Evolutionary conservation across 2,888 invertebrate genomes (phyloP).

Genomic region (Allophyes oxyacanthae): DNA sequence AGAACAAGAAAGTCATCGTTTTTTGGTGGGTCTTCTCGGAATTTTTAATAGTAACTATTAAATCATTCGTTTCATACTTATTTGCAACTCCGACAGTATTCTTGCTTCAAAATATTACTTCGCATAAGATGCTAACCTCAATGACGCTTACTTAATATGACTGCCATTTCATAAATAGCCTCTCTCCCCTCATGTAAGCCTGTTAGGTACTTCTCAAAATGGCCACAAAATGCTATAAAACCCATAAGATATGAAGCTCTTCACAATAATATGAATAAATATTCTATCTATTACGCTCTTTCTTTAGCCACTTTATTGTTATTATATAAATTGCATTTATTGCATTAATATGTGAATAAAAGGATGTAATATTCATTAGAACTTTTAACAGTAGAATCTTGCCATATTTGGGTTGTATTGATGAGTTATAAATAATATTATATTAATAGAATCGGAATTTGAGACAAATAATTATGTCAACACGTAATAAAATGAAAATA

Average conservation of each 20-base stretch:
- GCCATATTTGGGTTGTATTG: no score
- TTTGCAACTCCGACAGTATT: slow-evolving; percentile 1
- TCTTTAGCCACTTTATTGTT: slow-evolving; percentile 15
- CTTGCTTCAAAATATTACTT: slow-evolving; percentile 1
- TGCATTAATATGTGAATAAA: not conserved
- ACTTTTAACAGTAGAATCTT: not conserved
- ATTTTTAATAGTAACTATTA: no score
- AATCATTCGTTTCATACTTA: not conserved
- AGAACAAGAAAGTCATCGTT: no score
- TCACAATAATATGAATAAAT: slow-evolving; percentile 15
- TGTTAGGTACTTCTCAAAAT: slow-evolving; percentile 25
- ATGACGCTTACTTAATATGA: slow-evolving; percentile 14
- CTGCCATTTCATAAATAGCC: slow-evolving; percentile 45
- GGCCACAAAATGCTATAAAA: slow-evolving; percentile 18
- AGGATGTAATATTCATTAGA: not conserved
- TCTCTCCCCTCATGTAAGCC: slow-evolving; percentile 24
- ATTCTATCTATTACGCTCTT: slow-evolving; percentile 6
- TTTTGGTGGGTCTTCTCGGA: no score
- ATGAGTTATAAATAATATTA: no score
- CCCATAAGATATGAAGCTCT: slow-evolving; percentile 16
- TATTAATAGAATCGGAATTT: no score
- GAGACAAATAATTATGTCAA: no score
- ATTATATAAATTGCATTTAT: slow-evolving; percentile 10
- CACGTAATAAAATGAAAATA: no score
- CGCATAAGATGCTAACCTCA: slow-evolving; percentile 9